Evolutionary conservation across 2,888 invertebrate species (phyloP), one percentile per base, ranked within the genome.

Genomic region (Steinernema hermaphroditum): DNA sequence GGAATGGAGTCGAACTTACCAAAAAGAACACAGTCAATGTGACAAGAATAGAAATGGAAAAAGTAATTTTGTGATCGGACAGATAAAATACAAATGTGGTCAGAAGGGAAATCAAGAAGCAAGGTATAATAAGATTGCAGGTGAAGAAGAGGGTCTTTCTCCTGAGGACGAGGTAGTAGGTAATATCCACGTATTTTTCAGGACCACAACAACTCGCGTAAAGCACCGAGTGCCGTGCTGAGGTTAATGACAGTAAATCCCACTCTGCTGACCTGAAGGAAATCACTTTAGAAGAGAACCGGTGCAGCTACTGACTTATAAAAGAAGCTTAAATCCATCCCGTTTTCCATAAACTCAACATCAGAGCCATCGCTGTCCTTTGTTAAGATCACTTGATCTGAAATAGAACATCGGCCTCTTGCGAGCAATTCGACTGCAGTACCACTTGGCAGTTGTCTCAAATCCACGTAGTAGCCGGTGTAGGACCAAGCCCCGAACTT

Each of bases 401-500:
- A 4, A 69, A 69, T 22, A 8, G n/a, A 34, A 32, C 29, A 68
- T 29, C n/a, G 4, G 8, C 4, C 8, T 71, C 72, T 27, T 8
- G 32, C 34, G 14, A 12, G 70, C 41, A 43, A 22, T 34, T 19
- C 24, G 27, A 24, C 9, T 32, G n/a, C n/a, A n/a, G n/a, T 57
- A 69, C 70, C 76, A 14, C 69, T 70, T 2, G 75, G 78, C 41
- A 80, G 32, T 74, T 80, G 79, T 27, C 75, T 70, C 27, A 78
- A 37, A 49, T 78, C 78, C 19, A 78, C 79, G 57, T 78, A 80
- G 62, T 74, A 78, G 24, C 79, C 80, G 24, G 86, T 86, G 74
- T 87, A 86, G 0, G 85, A 84, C 86, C 86, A 86, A 0, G 85
- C 84, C 1, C 86, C 86, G 71, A 86, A 86, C 71, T 86, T 86